These are phyloP conservation scores for Megamerina dolium DNA, from an alignment of 2,888 invertebrate genomes.

Conservation along the genomic window DNA sequence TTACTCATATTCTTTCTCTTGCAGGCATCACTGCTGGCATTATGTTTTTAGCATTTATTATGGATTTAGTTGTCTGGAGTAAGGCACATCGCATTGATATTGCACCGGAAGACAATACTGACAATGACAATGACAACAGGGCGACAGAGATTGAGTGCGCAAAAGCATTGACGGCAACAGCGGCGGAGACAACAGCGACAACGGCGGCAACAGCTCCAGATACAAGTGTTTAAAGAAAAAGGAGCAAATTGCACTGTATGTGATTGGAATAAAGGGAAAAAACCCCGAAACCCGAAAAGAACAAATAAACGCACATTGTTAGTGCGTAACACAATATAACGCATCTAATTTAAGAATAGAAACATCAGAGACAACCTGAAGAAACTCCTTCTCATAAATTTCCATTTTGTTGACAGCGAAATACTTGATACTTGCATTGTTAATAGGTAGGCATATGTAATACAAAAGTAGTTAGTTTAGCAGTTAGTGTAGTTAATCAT, in stretches of 20 bases:
- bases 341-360: too few relatives aligned
- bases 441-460: background rate
- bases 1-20: conserved; percentile 20
- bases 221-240: conserved; percentile 41
- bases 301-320: conserved; percentile 2
- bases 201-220: conserved; percentile 38
- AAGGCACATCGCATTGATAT: conserved; percentile 77
- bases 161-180: conserved; percentile 29
- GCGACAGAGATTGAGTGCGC: conserved; percentile 36
- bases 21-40: conserved; percentile 80
- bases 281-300: conserved; percentile 12
- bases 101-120: conserved; percentile 51
- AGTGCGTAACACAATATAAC: too few relatives aligned
- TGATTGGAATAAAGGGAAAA: background rate
- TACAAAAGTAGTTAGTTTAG: conserved; percentile 13
- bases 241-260: too few relatives aligned
- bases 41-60: conserved; percentile 79
- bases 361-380: background rate
- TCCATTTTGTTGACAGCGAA: conserved; percentile 6
- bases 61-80: conserved; percentile 84
- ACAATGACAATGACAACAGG: conserved; percentile 25
- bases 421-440: background rate
- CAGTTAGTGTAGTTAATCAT: conserved; percentile 15
- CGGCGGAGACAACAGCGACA: conserved; percentile 27
- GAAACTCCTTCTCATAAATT: background rate